Evolutionary conservation across 2,113 vertebrate species (phyloP), one percentile per base, ranked within the genome.

Genomic region (Puffinus mauretanicus): DNA sequence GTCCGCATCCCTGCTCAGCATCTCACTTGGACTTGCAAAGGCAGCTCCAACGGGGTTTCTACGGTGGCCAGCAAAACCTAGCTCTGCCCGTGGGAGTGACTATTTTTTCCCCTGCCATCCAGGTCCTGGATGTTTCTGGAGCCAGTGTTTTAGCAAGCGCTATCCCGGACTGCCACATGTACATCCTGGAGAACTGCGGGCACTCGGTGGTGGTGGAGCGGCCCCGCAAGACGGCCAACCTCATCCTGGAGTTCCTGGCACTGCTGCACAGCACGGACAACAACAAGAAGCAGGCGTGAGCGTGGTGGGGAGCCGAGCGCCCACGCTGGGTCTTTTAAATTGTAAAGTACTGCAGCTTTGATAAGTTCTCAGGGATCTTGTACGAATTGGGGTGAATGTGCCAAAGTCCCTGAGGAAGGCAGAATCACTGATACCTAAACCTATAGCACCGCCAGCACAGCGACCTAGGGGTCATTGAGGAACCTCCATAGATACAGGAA

Each of bases 121-220:
- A 99, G 99, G 98, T 99, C 42, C 88, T 99, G 25, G 98, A 99
- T 64, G 99, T 99, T 49, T 99, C 99, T 1, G 99, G 99, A 2
- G 98, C 99, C 1, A 96, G 98, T 1, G 94, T 98, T 65, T 81
- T 99, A 94, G 97, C 98, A 21, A 97, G 95, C 1, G 97, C 98
- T 1, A 95, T 99, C 46, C 96, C 98, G 1, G 96, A 97, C 87
- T 99, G 98, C 96, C 98, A 98, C 15, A 98, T 99, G 90, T 98
- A 98, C 34, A 95, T 99, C 85, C 95, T 99, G 96, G 99, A 99
- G 87, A 98, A 98, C 98, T 99, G 99, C 3, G 99, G 99, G 54
- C 99, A 99, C 97, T 98, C 98, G 0, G 98, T 99, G 96, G 97
- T 98, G 57, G 96, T 99, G 98, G 99, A 99, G 96, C 98, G 98